Conservation (phyloP, 2,797 vertebrate genomes). For the Notolepis coatsorum region DNA sequence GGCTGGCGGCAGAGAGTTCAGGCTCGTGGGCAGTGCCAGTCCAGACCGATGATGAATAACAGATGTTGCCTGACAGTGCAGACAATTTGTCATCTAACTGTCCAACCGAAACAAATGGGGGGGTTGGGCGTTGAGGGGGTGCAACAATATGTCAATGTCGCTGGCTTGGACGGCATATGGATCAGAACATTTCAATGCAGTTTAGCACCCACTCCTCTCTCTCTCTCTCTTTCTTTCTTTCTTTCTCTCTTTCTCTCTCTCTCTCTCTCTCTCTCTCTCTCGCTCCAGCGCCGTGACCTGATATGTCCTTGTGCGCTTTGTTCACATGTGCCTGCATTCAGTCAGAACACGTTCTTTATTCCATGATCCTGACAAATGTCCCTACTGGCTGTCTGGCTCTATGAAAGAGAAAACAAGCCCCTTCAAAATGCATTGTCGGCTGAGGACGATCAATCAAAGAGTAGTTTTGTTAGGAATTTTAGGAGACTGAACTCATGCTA, state of each 20-base stretch:
- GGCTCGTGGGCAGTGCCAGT: conserved; percentile 52
- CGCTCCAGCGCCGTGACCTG: not conserved
- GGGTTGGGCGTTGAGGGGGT: too few species aligned
- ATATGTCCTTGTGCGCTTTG: conserved; percentile 16
- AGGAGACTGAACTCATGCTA: too few species aligned
- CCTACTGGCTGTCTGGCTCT: too few species aligned
- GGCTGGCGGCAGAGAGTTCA: conserved; percentile 39
- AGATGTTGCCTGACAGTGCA: conserved; percentile 78
- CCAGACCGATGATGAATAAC: conserved; percentile 71
- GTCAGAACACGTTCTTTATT: too few species aligned
- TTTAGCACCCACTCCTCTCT: conserved; percentile 50
- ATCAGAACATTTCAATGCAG: conserved; percentile 67
- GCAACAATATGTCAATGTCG: conserved; percentile 77
- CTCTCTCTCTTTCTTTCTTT: conserved; percentile 19
- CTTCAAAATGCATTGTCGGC: too few species aligned
- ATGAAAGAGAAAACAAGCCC: too few species aligned
- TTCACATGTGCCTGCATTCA: too few species aligned
- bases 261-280: conserved; percentile 18
- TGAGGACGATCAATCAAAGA: too few species aligned
- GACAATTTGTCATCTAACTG: conserved; percentile 80
- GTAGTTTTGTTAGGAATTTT: too few species aligned
- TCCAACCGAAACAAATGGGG: conserved; percentile 67
- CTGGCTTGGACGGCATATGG: conserved; percentile 35
- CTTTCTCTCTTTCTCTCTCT: conserved; percentile 28
- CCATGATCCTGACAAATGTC: too few species aligned